Percentiles rank a stretch among this genome's conserved stretches.
Evolutionary conservation across 2,888 invertebrate genomes (phyloP).

Genomic region (Hesperia comma): DNA sequence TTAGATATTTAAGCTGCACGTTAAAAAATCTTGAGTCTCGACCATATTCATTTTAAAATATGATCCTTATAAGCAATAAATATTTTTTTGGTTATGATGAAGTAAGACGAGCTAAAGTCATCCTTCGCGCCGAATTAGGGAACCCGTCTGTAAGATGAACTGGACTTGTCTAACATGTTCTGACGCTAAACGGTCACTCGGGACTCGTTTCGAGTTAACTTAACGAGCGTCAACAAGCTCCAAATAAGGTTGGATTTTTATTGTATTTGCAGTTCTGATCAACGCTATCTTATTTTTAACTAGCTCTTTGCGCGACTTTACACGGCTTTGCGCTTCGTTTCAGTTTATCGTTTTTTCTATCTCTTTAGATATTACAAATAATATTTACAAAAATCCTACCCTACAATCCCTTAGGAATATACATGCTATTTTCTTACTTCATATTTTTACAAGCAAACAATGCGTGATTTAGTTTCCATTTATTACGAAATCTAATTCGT

Average conservation of each 20-base stretch:
- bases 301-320: no score
- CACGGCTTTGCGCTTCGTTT: no score
- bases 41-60: neutral
- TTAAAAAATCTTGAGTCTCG: neutral
- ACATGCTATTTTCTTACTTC: no score
- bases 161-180: constrained; percentile 17
- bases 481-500: constrained; percentile 22
- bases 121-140: constrained; percentile 20
- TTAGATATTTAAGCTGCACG: no score
- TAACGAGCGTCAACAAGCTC: constrained; percentile 8
- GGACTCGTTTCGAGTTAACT: constrained; percentile 11
- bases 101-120: constrained; percentile 10
- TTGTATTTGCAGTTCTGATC: neutral
- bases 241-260: constrained; percentile 1
- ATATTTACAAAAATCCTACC: no score
- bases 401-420: no score
- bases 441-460: no score
- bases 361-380: no score
- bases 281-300: no score
- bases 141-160: constrained; percentile 14
- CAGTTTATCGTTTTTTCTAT: no score
- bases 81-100: constrained; percentile 1
- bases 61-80: neutral
- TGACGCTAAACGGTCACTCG: constrained; percentile 26
- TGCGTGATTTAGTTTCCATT: constrained; percentile 14